These are phyloP conservation scores for Zaprionus lineosus DNA, from an alignment of 2,888 invertebrate genomes.

Conservation along the genomic window DNA sequence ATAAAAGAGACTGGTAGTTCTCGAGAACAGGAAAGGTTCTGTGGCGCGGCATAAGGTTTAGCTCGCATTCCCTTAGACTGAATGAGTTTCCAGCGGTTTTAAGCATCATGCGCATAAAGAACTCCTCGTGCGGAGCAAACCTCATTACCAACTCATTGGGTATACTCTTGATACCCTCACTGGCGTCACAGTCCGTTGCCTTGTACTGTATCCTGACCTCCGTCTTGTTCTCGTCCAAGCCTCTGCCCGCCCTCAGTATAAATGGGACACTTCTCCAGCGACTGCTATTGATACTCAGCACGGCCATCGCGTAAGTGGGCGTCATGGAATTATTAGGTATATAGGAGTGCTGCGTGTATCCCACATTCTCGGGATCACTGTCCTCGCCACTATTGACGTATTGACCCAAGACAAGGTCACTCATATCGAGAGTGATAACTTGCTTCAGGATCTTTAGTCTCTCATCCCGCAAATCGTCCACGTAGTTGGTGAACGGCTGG, in stretches of 20 bases:
- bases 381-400: conserved; percentile 54
- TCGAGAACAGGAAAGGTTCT: neutral
- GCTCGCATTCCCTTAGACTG: conserved; percentile 42
- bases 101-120: conserved; percentile 62
- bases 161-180: neutral
- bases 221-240: conserved; percentile 53
- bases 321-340: conserved; percentile 62
- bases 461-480: conserved; percentile 58
- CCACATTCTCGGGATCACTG: conserved; percentile 50
- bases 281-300: conserved; percentile 47
- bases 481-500: conserved; percentile 53
- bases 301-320: conserved; percentile 58
- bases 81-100: too few species aligned
- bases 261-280: conserved; percentile 64
- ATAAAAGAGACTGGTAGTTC: conserved; percentile 27
- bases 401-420: conserved; percentile 55
- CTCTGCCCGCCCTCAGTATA: conserved; percentile 59
- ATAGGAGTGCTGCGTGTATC: conserved; percentile 58
- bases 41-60: conserved; percentile 37
- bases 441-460: conserved; percentile 47
- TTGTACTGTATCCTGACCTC: conserved; percentile 64
- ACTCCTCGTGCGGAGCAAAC: conserved; percentile 45
- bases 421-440: conserved; percentile 36
- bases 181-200: conserved; percentile 33
- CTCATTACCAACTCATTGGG: conserved; percentile 59